phyloP scores from a whole-genome alignment of 2,797 vertebrate species.

The Scomberomorus guttatus region DNA sequence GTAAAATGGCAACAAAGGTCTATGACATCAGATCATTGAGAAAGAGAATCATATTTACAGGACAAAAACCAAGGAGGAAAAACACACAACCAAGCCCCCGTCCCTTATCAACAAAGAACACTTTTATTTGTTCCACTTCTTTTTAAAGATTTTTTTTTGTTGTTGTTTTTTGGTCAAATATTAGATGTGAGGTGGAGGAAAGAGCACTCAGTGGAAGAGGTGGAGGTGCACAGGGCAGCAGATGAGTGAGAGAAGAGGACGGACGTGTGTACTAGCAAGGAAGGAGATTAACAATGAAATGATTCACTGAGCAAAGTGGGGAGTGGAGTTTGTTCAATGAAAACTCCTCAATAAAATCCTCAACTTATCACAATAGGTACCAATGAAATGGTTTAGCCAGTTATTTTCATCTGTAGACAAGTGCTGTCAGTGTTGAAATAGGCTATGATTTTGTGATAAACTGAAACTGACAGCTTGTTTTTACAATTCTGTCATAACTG shows the following conservation, averaged over 20 bases:
- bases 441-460: not conserved
- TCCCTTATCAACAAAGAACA: constrained; percentile 71
- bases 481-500: not conserved
- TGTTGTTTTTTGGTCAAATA: constrained; percentile 70
- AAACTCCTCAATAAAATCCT: not conserved
- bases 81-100: not conserved
- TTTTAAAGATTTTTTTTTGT: constrained; percentile 40
- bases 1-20: not conserved
- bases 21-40: not conserved
- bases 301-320: constrained; percentile 33
- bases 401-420: not conserved
- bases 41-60: not conserved
- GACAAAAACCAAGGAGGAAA: not conserved
- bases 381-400: not conserved
- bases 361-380: constrained; percentile 8
- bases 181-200: constrained; percentile 58
- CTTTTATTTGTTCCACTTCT: constrained; percentile 75
- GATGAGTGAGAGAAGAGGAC: constrained; percentile 31
- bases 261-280: constrained; percentile 10
- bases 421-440: not conserved
- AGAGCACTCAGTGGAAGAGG: constrained; percentile 64
- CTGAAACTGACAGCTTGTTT: not conserved
- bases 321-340: not conserved
- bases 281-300: constrained; percentile 12
- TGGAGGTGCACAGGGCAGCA: constrained; percentile 71